Conservation (phyloP, 1,140 invertebrate species). For the Cydia splendana region DNA sequence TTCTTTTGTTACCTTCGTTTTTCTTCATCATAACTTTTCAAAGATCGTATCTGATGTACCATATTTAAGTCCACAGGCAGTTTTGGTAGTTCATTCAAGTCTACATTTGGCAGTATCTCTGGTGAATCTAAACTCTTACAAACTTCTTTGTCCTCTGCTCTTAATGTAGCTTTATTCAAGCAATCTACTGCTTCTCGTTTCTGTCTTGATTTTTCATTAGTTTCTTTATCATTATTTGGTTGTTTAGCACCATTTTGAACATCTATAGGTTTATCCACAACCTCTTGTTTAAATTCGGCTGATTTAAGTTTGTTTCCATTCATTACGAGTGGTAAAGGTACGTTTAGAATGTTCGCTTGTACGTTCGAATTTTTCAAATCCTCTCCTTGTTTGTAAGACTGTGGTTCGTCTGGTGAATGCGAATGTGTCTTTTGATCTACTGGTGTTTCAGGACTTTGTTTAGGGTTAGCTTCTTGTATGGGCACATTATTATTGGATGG, state of each 20-base stretch:
- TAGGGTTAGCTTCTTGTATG: neutral
- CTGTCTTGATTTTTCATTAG: conserved; percentile 45
- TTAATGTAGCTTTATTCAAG: conserved; percentile 52
- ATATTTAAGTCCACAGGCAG: conserved; percentile 48
- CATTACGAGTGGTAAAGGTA: conserved; percentile 38
- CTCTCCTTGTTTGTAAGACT: conserved; percentile 68
- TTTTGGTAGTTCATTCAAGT: conserved; percentile 55
- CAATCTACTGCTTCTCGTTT: conserved; percentile 72
- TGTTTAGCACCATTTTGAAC: conserved; percentile 37
- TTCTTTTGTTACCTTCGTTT: conserved; percentile 36
- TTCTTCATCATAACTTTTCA: conserved; percentile 59
- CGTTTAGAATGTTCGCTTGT: conserved; percentile 25
- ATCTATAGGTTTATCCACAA: conserved; percentile 34
- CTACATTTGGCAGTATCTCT: conserved; percentile 49
- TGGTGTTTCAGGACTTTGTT: neutral
- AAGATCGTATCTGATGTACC: conserved; percentile 61
- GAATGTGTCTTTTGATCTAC: conserved; percentile 42
- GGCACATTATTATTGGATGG: neutral
- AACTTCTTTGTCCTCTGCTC: conserved; percentile 62
- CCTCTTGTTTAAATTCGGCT: neutral
- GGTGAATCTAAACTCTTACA: conserved; percentile 52
- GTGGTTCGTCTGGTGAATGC: conserved; percentile 66
- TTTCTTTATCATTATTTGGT: conserved; percentile 36
- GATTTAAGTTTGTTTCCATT: conserved; percentile 35
- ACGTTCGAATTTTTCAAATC: conserved; percentile 43